phyloP scores from a whole-genome alignment of 2,888 invertebrate species.

The Zelleria hepariella region DNA sequence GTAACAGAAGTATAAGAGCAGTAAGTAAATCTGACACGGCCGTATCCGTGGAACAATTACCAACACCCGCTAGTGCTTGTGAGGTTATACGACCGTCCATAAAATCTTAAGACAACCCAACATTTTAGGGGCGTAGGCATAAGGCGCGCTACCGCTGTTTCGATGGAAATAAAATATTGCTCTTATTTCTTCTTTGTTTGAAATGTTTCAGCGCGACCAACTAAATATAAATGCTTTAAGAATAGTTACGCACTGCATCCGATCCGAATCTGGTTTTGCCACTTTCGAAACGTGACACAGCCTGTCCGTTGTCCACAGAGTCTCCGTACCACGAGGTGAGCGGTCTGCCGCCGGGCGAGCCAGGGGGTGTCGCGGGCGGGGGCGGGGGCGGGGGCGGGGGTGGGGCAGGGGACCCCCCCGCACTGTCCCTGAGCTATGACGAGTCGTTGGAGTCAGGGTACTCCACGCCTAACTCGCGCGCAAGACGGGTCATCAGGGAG shows the following conservation, averaged over 20 bases:
- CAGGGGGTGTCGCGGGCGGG: slow-evolving; percentile 80
- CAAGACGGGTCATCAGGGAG: slow-evolving; percentile 92
- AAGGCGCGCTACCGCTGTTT: no score
- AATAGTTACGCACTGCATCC: background rate
- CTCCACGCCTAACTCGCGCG: slow-evolving; percentile 94
- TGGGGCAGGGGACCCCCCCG: slow-evolving; percentile 84
- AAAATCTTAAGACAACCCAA: no score
- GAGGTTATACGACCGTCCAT: no score
- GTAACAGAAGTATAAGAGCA: no score
- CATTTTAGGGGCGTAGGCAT: no score
- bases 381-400: slow-evolving; percentile 74
- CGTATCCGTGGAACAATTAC: no score
- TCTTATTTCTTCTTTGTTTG: no score
- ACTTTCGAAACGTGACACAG: background rate
- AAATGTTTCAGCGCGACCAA: no score
- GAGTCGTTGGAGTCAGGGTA: slow-evolving; percentile 95
- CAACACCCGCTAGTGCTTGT: no score
- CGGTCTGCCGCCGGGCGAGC: slow-evolving; percentile 90
- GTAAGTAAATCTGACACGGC: no score
- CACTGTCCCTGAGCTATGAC: slow-evolving; percentile 91
- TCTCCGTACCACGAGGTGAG: slow-evolving; percentile 95
- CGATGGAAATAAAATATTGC: no score
- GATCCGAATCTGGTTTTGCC: background rate
- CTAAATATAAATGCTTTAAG: no score
- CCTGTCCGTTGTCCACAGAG: slow-evolving; percentile 65